phyloP scores from a whole-genome alignment of 2,113 vertebrate genomes.

The Pelusios castaneus region DNA sequence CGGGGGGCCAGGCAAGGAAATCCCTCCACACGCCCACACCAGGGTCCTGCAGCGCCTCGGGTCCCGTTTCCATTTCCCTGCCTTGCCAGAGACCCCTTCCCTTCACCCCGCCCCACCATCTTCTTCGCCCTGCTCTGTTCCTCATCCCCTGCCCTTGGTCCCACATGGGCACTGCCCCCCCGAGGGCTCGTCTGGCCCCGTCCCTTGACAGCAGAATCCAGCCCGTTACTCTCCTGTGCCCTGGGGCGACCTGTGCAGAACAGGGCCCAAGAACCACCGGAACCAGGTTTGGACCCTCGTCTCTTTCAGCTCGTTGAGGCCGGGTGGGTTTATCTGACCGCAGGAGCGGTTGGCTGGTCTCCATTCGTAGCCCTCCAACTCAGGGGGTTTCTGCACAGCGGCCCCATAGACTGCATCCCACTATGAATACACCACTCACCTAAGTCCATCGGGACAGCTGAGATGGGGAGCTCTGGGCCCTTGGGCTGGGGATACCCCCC shows the following conservation, averaged over 20 bases:
- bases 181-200: not conserved
- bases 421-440: slow-evolving; percentile 69
- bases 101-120: not conserved
- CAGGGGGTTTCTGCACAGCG: not conserved
- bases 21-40: not conserved
- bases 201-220: not conserved
- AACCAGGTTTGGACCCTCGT: not conserved
- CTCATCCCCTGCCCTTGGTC: not conserved
- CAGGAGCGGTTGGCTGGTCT: no score
- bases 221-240: not conserved
- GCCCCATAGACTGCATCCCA: not conserved
- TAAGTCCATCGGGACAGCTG: slow-evolving; percentile 74
- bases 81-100: not conserved
- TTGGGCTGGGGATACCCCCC: not conserved
- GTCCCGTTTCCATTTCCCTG: not conserved
- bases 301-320: not conserved
- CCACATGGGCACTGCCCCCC: not conserved
- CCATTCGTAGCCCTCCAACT: no score
- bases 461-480: slow-evolving; percentile 75
- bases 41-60: not conserved
- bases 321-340: not conserved
- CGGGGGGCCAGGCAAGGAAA: not conserved
- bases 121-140: not conserved
- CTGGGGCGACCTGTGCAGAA: not conserved
- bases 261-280: not conserved